Percentiles rank a stretch among this genome's conserved stretches.
phyloP scores from a whole-genome alignment of 2,888 invertebrate genomes.

The Salticus scenicus region DNA sequence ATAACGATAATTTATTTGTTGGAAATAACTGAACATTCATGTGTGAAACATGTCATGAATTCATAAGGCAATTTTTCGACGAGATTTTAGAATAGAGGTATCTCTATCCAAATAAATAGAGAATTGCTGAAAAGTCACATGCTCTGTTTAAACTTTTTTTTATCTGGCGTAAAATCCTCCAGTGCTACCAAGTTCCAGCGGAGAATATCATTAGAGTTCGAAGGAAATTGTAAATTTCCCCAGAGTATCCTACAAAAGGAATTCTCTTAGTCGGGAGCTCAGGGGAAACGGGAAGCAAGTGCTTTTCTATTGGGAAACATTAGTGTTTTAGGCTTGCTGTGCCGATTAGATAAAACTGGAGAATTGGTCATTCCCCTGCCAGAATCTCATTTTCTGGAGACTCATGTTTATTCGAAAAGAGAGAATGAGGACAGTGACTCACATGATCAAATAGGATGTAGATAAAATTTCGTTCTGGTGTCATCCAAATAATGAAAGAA shows the following conservation, averaged over 20 bases:
- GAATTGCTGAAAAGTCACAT: no score
- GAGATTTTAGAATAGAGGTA: no score
- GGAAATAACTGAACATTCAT: no score
- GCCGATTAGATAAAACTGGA: slow-evolving; percentile 19
- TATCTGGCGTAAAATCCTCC: background rate
- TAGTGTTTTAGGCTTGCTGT: slow-evolving; percentile 6
- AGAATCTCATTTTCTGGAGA: slow-evolving; percentile 1
- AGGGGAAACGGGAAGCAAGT: background rate
- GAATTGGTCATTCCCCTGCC: slow-evolving; percentile 15
- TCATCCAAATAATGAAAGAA: background rate
- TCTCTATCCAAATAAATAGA: no score
- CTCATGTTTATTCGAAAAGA: background rate
- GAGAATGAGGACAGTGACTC: background rate
- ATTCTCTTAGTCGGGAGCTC: background rate
- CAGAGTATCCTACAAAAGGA: slow-evolving; percentile 7
- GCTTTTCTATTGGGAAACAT: slow-evolving; percentile 17
- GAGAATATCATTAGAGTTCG: slow-evolving; percentile 5
- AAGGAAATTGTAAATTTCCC: slow-evolving; percentile 19
- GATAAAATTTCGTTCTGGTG: background rate
- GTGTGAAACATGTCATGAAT: no score
- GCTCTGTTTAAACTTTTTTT: no score
- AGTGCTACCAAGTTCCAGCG: background rate
- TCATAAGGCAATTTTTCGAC: no score
- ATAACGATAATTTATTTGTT: no score
- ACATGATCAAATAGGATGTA: background rate